phyloP scores from a whole-genome alignment of 1,140 invertebrate species.

The Holcopasites calliopsidis region DNA sequence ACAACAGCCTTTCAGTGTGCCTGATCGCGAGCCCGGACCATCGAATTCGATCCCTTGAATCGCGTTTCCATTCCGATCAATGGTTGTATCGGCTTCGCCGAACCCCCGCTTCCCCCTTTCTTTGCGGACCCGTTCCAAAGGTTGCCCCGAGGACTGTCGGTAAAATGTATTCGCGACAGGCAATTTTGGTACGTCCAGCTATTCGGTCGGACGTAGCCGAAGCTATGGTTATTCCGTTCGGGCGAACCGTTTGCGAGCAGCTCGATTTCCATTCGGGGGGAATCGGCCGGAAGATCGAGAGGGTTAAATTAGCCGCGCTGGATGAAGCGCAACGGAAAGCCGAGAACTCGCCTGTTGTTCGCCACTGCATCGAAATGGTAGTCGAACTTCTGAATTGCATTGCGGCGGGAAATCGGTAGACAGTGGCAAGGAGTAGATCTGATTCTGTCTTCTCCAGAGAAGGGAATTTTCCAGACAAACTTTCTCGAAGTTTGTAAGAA shows the following conservation, averaged over 20 bases:
- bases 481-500: too few species aligned
- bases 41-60: not conserved
- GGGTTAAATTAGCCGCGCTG: conserved; percentile 59
- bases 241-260: conserved; percentile 51
- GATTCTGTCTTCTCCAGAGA: too few species aligned
- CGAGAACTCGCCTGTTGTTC: conserved; percentile 34
- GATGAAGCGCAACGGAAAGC: conserved; percentile 34
- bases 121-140: not conserved
- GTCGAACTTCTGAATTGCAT: not conserved
- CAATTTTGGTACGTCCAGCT: conserved; percentile 46
- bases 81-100: conserved; percentile 7
- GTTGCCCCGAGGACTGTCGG: conserved; percentile 12
- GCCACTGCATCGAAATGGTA: conserved; percentile 11
- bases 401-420: too few species aligned
- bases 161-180: conserved; percentile 53
- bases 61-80: conserved; percentile 29
- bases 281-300: conserved; percentile 58
- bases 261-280: conserved; percentile 51
- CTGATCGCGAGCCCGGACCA: not conserved
- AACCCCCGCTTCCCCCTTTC: conserved; percentile 18
- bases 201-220: conserved; percentile 38
- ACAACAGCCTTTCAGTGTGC: not conserved
- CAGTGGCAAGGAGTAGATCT: too few species aligned
- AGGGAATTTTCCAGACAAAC: too few species aligned
- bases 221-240: conserved; percentile 52